phyloP scores from a whole-genome alignment of 2,888 invertebrate genomes.

The Mimachlamys varia region DNA sequence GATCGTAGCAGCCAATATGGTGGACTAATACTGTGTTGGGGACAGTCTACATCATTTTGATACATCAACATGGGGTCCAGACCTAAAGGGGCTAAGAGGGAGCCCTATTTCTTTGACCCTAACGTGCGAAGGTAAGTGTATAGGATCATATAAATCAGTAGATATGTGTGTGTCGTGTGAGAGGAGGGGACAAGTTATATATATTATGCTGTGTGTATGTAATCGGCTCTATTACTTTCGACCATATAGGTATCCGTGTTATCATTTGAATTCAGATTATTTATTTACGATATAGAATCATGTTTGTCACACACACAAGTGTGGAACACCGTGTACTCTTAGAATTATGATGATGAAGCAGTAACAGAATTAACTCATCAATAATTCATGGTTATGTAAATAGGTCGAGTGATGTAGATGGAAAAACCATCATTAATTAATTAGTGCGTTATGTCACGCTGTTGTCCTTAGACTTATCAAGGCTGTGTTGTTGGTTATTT shows the following conservation, averaged over 20 bases:
- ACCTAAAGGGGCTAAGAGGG: conserved; percentile 56
- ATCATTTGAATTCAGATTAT: not conserved
- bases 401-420: not conserved
- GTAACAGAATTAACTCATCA: not conserved
- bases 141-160: not conserved
- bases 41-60: not conserved
- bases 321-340: not conserved
- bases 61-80: conserved; percentile 6
- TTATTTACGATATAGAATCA: not conserved
- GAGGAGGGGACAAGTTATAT: no score
- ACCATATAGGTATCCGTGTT: not conserved
- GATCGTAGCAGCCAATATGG: conserved; percentile 9
- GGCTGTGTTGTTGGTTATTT: not conserved
- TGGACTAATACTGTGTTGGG: conserved; percentile 1
- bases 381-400: conserved; percentile 29
- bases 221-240: no score
- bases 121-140: conserved; percentile 70
- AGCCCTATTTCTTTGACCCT: conserved; percentile 74
- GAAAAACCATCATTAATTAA: not conserved
- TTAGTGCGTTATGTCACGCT: not conserved
- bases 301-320: not conserved
- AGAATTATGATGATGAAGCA: conserved; percentile 19
- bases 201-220: not conserved
- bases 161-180: not conserved
- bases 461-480: not conserved